These are phyloP conservation scores for Sycophila texana DNA, from an alignment of 2,888 invertebrate genomes.

Conservation along the genomic window DNA sequence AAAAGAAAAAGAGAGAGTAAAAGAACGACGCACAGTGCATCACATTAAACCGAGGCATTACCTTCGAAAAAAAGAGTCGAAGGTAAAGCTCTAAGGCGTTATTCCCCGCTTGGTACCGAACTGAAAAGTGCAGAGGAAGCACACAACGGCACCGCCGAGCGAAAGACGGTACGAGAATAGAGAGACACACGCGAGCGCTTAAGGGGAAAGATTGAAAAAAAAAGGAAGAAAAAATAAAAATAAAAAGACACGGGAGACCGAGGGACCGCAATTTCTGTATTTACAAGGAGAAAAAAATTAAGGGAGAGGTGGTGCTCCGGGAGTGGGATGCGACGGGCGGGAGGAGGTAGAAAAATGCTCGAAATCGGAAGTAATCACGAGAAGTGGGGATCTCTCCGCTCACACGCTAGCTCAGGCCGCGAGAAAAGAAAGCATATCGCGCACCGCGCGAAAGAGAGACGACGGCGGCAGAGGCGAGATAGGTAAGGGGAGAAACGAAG, in stretches of 20 bases:
- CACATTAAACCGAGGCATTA: conserved; percentile 40
- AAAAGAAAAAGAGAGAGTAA: neutral
- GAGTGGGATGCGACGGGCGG: neutral
- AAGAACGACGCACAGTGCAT: neutral
- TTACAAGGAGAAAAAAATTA: conserved; percentile 28
- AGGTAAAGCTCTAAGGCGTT: conserved; percentile 22
- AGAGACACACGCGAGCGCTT: conserved; percentile 22
- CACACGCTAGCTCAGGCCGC: conserved; percentile 41
- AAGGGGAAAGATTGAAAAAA: conserved; percentile 49
- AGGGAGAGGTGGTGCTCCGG: neutral
- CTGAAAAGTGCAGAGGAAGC: conserved; percentile 33
- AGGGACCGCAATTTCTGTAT: conserved; percentile 43
- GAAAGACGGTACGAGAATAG: conserved; percentile 13
- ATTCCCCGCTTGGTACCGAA: neutral
- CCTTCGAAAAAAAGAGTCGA: conserved; percentile 2
- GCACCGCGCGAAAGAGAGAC: neutral
- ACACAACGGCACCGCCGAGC: neutral
- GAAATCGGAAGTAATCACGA: conserved; percentile 73
- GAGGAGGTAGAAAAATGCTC: conserved; percentile 26
- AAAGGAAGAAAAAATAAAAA: neutral
- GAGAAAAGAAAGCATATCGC: conserved; percentile 38
- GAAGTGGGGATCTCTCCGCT: conserved; percentile 64
- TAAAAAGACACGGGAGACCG: conserved; percentile 20
- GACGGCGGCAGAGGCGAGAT: conserved; percentile 24
- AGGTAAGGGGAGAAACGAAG: conserved; percentile 31